Percentiles rank a stretch among this genome's conserved stretches.
These are phyloP conservation scores for Bergia sp. DNA, from an alignment of 92 coral and sea anemone genomes.

Conservation along the genomic window DNA sequence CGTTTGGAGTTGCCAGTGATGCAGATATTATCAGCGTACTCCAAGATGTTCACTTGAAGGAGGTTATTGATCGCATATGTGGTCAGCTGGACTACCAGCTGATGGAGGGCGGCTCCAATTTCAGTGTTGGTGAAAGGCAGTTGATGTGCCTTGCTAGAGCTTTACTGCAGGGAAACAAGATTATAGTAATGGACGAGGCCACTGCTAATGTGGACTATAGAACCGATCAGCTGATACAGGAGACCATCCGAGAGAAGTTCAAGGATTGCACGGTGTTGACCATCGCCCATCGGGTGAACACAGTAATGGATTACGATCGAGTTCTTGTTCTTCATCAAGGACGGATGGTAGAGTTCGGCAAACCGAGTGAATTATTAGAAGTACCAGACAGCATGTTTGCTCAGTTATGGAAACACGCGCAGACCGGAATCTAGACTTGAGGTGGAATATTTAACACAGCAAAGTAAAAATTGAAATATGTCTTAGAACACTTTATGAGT, in stretches of 20 bases:
- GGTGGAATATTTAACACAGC: no score
- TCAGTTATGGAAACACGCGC: not conserved
- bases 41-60: conserved; percentile 47
- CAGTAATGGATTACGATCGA: not conserved
- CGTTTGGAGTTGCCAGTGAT: conserved; percentile 42
- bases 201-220: not conserved
- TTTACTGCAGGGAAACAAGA: conserved; percentile 17
- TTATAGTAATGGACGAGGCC: conserved; percentile 26
- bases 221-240: not conserved
- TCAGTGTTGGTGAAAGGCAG: no score
- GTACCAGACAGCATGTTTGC: not conserved
- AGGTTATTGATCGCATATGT: conserved; percentile 22
- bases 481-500: no score
- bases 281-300: no score
- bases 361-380: no score
- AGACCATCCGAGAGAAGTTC: no score
- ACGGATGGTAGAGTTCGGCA: no score
- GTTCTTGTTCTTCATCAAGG: no score
- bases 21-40: conserved; percentile 48
- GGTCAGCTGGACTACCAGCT: conserved; percentile 50
- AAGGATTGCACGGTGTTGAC: no score
- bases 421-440: not conserved
- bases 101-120: not conserved
- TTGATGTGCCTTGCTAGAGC: conserved; percentile 46
- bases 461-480: no score